phyloP scores from a whole-genome alignment of 2,888 invertebrate species.

The Papilio demoleus region DNA sequence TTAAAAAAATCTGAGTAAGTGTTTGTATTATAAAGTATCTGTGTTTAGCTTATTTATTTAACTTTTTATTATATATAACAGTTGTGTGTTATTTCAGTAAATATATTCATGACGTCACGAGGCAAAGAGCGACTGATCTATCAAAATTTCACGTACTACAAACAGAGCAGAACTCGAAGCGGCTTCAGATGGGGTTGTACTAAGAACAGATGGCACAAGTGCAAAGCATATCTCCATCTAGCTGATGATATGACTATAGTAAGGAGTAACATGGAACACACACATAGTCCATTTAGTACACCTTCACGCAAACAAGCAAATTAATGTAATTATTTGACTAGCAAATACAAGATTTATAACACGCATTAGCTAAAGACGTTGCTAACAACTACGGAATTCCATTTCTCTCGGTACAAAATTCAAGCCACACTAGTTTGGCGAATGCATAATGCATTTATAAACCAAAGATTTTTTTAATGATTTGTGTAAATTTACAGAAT shows the following conservation, averaged over 20 bases:
- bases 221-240: conserved; percentile 74
- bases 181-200: conserved; percentile 80
- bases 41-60: conserved; percentile 6
- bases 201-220: conserved; percentile 77
- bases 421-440: neutral
- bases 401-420: too few species aligned
- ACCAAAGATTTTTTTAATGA: neutral
- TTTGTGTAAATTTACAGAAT: neutral
- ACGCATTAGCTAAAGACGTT: too few species aligned
- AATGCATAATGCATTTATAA: neutral
- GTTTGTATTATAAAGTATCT: neutral
- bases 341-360: too few species aligned
- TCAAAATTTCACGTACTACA: conserved; percentile 75
- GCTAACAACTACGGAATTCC: too few species aligned
- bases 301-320: conserved; percentile 43
- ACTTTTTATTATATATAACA: neutral
- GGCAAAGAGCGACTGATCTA: conserved; percentile 75
- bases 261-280: conserved; percentile 74
- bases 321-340: neutral
- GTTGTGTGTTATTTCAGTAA: conserved; percentile 69
- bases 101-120: conserved; percentile 78
- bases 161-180: conserved; percentile 69
- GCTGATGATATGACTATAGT: conserved; percentile 76
- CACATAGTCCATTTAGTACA: conserved; percentile 65
- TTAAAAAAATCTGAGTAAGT: conserved; percentile 18